These are phyloP conservation scores for Rhingia rostrata DNA, from an alignment of 2,888 invertebrate genomes.

Conservation along the genomic window DNA sequence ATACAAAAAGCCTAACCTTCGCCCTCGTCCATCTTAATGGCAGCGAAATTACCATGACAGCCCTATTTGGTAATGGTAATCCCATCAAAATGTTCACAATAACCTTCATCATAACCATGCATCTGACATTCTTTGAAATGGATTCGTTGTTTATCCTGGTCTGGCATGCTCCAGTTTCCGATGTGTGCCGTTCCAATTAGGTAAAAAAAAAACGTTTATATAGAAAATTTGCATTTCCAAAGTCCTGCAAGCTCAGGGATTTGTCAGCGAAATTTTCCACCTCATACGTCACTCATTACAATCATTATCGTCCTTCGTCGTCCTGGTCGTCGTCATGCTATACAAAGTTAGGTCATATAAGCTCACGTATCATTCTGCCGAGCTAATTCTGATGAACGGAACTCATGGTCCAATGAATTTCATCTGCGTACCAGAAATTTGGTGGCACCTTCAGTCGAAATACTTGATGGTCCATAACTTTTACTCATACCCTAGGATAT, in stretches of 20 bases:
- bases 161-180: too few relatives aligned
- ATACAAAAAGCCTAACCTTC: too few relatives aligned
- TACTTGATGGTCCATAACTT: slow-evolving; percentile 67
- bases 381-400: slow-evolving; percentile 35
- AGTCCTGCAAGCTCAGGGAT: too few relatives aligned
- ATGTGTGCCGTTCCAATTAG: background rate
- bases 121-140: too few relatives aligned
- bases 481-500: slow-evolving; percentile 66
- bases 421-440: background rate
- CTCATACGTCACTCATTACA: slow-evolving; percentile 39
- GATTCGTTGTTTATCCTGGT: too few relatives aligned
- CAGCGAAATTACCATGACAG: too few relatives aligned
- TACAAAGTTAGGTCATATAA: background rate
- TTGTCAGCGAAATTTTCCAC: slow-evolving; percentile 7
- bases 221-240: background rate
- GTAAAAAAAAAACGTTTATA: background rate
- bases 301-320: slow-evolving; percentile 23
- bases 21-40: too few relatives aligned
- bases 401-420: slow-evolving; percentile 24
- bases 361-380: slow-evolving; percentile 8
- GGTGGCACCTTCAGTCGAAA: slow-evolving; percentile 21
- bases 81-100: too few relatives aligned
- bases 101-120: too few relatives aligned
- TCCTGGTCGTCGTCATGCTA: slow-evolving; percentile 3
- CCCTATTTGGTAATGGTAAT: too few relatives aligned